Conservation (phyloP, 2,113 vertebrate species). For the Odontophorus gujanensis region DNA sequence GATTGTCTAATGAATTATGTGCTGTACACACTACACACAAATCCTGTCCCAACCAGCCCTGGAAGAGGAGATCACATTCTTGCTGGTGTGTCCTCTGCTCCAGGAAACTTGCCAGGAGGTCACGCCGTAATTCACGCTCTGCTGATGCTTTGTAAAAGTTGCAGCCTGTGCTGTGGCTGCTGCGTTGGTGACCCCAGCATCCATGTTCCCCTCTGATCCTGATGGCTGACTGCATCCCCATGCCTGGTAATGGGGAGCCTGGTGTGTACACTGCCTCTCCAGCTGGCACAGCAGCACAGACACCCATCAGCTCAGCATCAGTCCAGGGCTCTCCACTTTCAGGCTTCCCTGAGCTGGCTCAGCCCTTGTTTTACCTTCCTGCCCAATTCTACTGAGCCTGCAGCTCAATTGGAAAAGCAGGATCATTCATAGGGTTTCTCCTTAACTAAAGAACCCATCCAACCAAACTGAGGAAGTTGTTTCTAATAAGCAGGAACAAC, state of each 20-base stretch:
- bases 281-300: not conserved
- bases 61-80: slow-evolving; percentile 41
- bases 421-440: not conserved
- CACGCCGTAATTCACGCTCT: slow-evolving; percentile 60
- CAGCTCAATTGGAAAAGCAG: not conserved
- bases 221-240: accelerated
- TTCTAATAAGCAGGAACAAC: not conserved
- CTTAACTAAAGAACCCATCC: not conserved
- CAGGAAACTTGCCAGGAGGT: slow-evolving; percentile 57
- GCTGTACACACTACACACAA: slow-evolving; percentile 55
- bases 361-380: not conserved
- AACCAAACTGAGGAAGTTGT: not conserved
- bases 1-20: slow-evolving; percentile 54
- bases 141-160: slow-evolving; percentile 68
- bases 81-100: slow-evolving; percentile 50
- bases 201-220: not conserved
- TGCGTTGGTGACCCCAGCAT: slow-evolving; percentile 55
- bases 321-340: not conserved
- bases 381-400: not conserved
- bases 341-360: not conserved
- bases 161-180: slow-evolving; percentile 32
- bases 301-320: not conserved
- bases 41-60: slow-evolving; percentile 56
- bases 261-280: accelerated
- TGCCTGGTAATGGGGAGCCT: not conserved